Conservation (phyloP, 2,113 vertebrate species). For the Anguilla japonica region DNA sequence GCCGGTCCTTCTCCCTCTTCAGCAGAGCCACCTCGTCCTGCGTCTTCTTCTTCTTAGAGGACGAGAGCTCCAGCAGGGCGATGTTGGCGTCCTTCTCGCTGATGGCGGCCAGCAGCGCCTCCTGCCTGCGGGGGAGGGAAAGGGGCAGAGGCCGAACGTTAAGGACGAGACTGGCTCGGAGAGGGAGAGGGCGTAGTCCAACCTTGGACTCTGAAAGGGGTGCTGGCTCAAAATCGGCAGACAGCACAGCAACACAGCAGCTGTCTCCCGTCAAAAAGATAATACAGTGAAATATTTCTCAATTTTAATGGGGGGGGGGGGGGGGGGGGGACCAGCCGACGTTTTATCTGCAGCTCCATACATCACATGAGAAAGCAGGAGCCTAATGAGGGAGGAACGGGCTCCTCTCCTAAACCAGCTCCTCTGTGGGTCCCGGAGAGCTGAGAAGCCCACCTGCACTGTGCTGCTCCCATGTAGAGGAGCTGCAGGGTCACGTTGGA, state of each 20-base stretch:
- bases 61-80: conserved; percentile 91
- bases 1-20: conserved; percentile 91
- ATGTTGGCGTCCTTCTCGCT: conserved; percentile 99
- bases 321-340: not conserved
- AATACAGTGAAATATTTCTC: not conserved
- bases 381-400: not conserved
- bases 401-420: not conserved
- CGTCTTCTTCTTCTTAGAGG: conserved; percentile 96
- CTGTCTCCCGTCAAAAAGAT: not conserved
- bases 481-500: not conserved
- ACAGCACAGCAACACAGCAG: not conserved
- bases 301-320: not conserved
- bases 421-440: not conserved
- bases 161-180: not conserved
- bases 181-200: not conserved
- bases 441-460: not conserved
- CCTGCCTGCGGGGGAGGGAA: conserved; percentile 75
- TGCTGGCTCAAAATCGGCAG: not conserved
- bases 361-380: not conserved
- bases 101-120: conserved; percentile 95
- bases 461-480: not conserved
- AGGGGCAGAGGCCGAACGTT: not conserved
- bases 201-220: not conserved
- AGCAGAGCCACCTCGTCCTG: conserved; percentile 93
- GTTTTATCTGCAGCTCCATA: not conserved